Base-by-base conservation (phyloP, 2,888 invertebrate species). In the Caenorhabditis sulstoni region DNA sequence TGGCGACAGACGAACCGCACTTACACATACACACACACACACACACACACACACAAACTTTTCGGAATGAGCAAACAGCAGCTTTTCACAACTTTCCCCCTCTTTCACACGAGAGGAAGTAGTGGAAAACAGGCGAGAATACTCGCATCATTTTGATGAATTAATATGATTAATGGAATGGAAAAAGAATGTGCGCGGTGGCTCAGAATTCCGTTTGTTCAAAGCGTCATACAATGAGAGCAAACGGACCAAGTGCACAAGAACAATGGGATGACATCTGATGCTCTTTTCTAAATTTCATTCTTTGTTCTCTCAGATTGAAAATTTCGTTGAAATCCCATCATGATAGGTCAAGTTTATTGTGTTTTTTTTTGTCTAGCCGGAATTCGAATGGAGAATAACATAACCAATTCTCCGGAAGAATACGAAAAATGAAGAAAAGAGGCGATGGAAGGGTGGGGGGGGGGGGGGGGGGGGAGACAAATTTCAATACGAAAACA, bases 41-140 rank as follows among this genome's bases (percentile, higher is more conserved):
- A n/a, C n/a, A n/a, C n/a, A n/a, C n/a, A n/a, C n/a, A 53, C 61
- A 44, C 61, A 55, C 47, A 61, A 52, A 47, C 29, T 29, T 29
- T 44, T 45, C 8, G 18, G 16, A 59, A 58, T 73, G 73, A 73
- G 73, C 73, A 73, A 73, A 73, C 65, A 74, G 52, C 74, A 45
- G 2, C 18, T 22, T 55, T 59, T 67, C 23, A 44, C 53, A 14
- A 1, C 23, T 66, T 66, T 14, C 35, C 35, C 14, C 29, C 41
- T 62, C 37, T 12, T 18, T 0, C 14, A 55, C 29, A 12, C 5
- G 50, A 22, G 20, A 23, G 22, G 12, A 23, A 20, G 18, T 9
- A 47, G 47, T 3, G 23, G 12, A n/a, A 44, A 44, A 11, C 39
- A 11, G 39, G n/a, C n/a, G n/a, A n/a, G n/a, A n/a, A n/a, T n/a